Evolutionary conservation across 1,140 invertebrate species (phyloP).

Genomic region (Achatina immaculata): DNA sequence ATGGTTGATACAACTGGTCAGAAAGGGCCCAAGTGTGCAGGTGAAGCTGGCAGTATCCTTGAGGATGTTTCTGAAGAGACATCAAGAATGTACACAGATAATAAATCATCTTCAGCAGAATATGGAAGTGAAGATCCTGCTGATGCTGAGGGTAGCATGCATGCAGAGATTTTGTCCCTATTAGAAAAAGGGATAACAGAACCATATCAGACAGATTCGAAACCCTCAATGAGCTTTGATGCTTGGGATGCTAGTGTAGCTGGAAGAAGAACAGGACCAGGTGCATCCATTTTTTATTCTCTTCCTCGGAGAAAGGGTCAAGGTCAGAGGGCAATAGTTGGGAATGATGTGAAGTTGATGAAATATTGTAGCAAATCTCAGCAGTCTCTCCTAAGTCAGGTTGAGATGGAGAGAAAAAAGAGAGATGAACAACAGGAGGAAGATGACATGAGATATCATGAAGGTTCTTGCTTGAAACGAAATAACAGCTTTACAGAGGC

Average conservation of each 20-base stretch:
- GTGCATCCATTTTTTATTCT: background rate
- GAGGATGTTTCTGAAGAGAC: background rate
- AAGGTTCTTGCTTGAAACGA: background rate
- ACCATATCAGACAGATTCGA: constrained; percentile 26
- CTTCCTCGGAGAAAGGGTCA: constrained; percentile 25
- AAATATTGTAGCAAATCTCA: constrained; percentile 34
- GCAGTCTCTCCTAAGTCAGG: constrained; percentile 35
- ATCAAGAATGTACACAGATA: background rate
- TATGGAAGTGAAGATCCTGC: background rate
- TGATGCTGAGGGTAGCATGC: constrained; percentile 9
- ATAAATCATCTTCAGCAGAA: background rate
- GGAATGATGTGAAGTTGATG: constrained; percentile 35
- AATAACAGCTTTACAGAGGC: constrained; percentile 13
- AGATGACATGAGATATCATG: background rate
- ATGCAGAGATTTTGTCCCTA: constrained; percentile 45
- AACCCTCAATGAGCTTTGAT: too few relatives aligned
- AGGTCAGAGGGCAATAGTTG: constrained; percentile 27
- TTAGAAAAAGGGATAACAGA: constrained; percentile 38
- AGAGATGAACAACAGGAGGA: background rate
- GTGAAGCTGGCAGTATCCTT: background rate
- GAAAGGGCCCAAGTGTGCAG: background rate
- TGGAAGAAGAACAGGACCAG: background rate
- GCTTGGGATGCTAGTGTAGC: background rate
- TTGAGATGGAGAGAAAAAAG: constrained; percentile 14
- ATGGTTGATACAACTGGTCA: constrained; percentile 31